Conservation (phyloP, 2,113 vertebrate genomes). For the Neodontobutis hainanensis region DNA sequence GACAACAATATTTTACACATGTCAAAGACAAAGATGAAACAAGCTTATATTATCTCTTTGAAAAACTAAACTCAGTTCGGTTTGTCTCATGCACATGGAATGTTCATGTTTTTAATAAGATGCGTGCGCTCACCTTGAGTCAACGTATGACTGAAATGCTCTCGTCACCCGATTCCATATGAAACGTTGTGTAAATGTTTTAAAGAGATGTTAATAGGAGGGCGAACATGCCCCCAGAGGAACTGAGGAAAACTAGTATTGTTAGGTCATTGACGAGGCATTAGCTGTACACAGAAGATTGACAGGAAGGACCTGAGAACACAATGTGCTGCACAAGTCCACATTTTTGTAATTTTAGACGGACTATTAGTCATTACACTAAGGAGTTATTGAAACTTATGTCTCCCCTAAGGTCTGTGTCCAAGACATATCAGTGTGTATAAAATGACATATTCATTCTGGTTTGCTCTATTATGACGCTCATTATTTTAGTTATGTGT, state of each 20-base stretch:
- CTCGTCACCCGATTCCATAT: constrained; percentile 40
- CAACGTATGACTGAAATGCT: constrained; percentile 35
- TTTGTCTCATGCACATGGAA: constrained; percentile 29
- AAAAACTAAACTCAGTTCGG: constrained; percentile 28
- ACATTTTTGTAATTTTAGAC: constrained; percentile 18
- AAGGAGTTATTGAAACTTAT: constrained; percentile 18
- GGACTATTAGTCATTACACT: constrained; percentile 17
- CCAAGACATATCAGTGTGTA: neutral
- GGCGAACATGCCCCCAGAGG: constrained; percentile 36
- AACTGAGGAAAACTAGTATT: constrained; percentile 7
- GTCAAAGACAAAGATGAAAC: constrained; percentile 1
- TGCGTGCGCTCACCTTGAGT: constrained; percentile 39
- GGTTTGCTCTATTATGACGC: neutral
- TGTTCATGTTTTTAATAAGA: constrained; percentile 52
- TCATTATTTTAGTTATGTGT: constrained; percentile 1
- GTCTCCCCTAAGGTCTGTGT: neutral
- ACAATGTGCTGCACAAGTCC: constrained; percentile 14
- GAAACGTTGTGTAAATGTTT: constrained; percentile 58
- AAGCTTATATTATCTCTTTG: constrained; percentile 33
- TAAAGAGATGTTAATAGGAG: constrained; percentile 40
- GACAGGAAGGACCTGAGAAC: constrained; percentile 29
- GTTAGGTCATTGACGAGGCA: constrained; percentile 33
- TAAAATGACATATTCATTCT: neutral
- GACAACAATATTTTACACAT: constrained; percentile 33
- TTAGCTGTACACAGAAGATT: constrained; percentile 18